Evolutionary conservation across 2,797 vertebrate species (phyloP).

Genomic region (Emys orbicularis): DNA sequence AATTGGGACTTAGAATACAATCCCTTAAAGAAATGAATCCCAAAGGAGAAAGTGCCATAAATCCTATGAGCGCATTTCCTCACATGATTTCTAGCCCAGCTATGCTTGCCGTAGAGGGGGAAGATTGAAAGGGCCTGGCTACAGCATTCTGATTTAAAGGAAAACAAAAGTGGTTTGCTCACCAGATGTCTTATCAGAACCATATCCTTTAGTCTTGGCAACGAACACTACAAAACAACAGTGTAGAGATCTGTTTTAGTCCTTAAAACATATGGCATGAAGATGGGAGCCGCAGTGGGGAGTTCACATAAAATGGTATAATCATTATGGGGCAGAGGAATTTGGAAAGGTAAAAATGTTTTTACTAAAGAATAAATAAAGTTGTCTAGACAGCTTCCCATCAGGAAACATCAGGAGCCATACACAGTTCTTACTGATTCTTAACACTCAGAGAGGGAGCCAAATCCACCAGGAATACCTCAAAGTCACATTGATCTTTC

Average conservation of each 20-base stretch:
- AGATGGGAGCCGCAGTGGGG: not conserved
- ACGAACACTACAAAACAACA: slow-evolving; percentile 1
- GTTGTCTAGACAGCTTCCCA: not conserved
- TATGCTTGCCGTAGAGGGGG: slow-evolving; percentile 8
- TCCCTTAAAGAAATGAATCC: slow-evolving; percentile 27
- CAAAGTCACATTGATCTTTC: too few relatives aligned
- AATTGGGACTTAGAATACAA: not conserved
- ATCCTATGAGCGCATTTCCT: not conserved
- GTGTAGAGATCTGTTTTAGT: not conserved
- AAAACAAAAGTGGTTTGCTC: slow-evolving; percentile 22
- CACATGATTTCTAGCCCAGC: not conserved
- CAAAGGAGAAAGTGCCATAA: slow-evolving; percentile 19
- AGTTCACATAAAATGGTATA: not conserved
- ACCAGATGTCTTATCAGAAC: slow-evolving; percentile 51
- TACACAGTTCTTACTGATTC: accelerated
- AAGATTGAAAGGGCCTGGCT: slow-evolving; percentile 4
- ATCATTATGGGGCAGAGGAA: not conserved
- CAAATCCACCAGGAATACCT: accelerated
- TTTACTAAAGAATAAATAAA: not conserved
- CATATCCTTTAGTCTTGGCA: slow-evolving; percentile 48
- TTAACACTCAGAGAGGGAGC: accelerated
- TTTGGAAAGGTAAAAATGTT: not conserved
- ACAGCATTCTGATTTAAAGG: slow-evolving; percentile 29
- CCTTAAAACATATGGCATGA: not conserved
- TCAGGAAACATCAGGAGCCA: not conserved